Evolutionary conservation across 1,140 invertebrate species (phyloP), one percentile per base, ranked within the genome.

Genomic region (Penaeus japonicus): DNA sequence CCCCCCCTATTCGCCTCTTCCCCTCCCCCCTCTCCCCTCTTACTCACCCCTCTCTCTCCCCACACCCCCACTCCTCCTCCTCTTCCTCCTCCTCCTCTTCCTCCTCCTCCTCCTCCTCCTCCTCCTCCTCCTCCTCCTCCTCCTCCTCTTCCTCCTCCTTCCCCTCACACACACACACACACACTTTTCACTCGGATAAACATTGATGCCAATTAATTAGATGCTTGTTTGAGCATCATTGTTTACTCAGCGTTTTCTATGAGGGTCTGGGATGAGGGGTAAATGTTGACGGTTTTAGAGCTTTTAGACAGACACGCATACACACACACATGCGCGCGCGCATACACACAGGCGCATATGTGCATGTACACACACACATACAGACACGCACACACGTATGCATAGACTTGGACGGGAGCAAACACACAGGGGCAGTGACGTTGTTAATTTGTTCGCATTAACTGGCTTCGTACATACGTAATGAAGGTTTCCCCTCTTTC

Each of bases 131-230:
- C 5, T 7, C 12, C 39, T 47, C 39, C 12, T 1, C 5, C 47
- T 15, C 47, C 10, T 7, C 47, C 10, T 15, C 47, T 15, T 7
- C 47, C 7, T 1, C 47, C 4, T 15, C 15, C 10, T 15, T 47
- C 47, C 47, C 15, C 15, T 15, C 47, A 7, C 47, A 12, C 47
- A 47, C 47, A 7, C 47, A 47, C 47, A 47, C 47, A 47, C 39
- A 79, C 10, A 24, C 39, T 53, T 79, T 79, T 79, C 54, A 53
- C 20, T 27, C 77, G 54, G 77, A 79, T 79, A 54, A 79, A 79
- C 77, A 79, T 79, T 79, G 39, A 79, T 79, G 77, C 77, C 77
- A 79, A 79, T 79, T 79, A 79, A 79, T 79, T 53, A 79, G 77
- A 53, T 79, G 77, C 54, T 39, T 79, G 77, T 79, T 79, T 79